Evolutionary conservation across 1,140 invertebrate genomes (phyloP).

Genomic region (Aphis craccivora): DNA sequence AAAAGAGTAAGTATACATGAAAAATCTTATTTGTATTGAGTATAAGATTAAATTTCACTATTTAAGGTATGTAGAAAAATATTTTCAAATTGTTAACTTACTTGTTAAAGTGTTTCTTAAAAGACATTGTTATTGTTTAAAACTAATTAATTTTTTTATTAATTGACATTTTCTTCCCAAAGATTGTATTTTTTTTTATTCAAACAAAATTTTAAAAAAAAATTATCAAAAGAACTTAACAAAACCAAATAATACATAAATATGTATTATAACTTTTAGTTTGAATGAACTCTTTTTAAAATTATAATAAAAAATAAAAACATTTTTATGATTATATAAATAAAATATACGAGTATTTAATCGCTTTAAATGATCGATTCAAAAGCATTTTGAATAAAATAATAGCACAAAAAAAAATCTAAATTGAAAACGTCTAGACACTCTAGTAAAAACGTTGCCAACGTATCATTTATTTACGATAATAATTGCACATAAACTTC

Average conservation of each 20-base stretch:
- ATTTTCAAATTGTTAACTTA: neutral
- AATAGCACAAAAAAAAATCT: neutral
- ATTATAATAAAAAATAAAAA: neutral
- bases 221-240: neutral
- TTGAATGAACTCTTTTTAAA: neutral
- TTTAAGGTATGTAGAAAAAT: neutral
- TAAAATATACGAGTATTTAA: constrained; percentile 16
- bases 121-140: neutral
- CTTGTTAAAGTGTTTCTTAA: neutral
- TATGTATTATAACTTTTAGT: neutral
- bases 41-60: neutral
- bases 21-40: neutral
- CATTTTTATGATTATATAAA: neutral
- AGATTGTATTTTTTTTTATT: neutral
- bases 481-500: constrained; percentile 14
- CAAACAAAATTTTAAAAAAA: neutral
- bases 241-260: neutral
- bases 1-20: neutral
- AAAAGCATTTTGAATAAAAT: constrained; percentile 23
- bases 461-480: constrained; percentile 44
- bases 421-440: constrained; percentile 54
- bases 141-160: neutral
- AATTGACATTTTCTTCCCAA: neutral
- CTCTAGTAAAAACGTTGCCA: constrained; percentile 28
- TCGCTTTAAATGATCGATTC: constrained; percentile 33